Evolutionary conservation across 2,113 vertebrate genomes (phyloP), one percentile per base, ranked within the genome.

Genomic region (Rhynchomys soricoides): DNA sequence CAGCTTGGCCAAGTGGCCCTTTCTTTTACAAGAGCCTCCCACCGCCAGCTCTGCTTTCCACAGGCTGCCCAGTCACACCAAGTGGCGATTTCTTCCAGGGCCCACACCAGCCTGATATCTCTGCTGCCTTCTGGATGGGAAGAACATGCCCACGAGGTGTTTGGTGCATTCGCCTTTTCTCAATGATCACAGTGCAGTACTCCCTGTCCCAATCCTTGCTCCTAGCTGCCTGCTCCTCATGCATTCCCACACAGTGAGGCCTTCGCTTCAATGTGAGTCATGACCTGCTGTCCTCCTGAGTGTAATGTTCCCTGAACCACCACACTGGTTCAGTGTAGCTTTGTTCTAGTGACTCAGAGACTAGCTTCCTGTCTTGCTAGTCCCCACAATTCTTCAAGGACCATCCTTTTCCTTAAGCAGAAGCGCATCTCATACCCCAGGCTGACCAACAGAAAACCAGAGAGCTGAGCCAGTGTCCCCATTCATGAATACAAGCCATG

Each of bases 261-360:
- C 29, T 92, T 57, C 40, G 37, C 15, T n/a, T 37, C 57, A 45
- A n/a, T 7, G 21, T n/a, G 40, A 73, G 40, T 57, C 57, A 45
- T 3, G 7, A 26, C 78, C 86, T 21, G 15, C 17, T 15, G 26
- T 52, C 15, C 2, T 31, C 55, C 10, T 16, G 40, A 64, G 57
- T 2, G 40, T 31, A 0, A 0, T 16, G 68, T 66, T n/a, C 86
- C 70, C 52, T 26, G 34, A 59, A 24, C 24, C 17, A 15, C 21
- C 0, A 2, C 2, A 1, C 1, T 1, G 29, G 21, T 68, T 34
- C 48, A 40, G 68, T 1, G 15, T 1, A 12, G 21, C 29, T 64
- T 7, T 17, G 40, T 71, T 71, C 68, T 62, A 70, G 3, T 50
- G 37, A 70, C 0, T 17, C 43, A 12, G 3, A 78, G 73, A 78